These are phyloP conservation scores for Rhinichthys osculus DNA, from an alignment of 2,797 vertebrate genomes.

Conservation along the genomic window DNA sequence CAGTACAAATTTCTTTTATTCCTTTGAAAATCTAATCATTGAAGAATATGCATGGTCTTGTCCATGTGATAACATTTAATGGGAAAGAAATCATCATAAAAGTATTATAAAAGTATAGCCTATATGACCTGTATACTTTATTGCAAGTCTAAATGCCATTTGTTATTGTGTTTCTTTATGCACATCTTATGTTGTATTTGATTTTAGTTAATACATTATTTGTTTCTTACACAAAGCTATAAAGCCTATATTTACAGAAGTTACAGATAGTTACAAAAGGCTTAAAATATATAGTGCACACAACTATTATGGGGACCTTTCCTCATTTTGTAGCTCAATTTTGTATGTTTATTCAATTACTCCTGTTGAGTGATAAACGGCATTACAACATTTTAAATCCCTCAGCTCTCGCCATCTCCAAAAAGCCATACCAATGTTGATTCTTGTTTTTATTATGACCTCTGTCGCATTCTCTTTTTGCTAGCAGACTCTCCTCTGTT, in stretches of 20 bases:
- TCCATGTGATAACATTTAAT: neutral
- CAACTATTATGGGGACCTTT: neutral
- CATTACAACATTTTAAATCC: too few relatives aligned
- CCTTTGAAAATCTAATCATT: too few relatives aligned
- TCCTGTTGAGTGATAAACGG: too few relatives aligned
- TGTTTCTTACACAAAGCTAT: neutral
- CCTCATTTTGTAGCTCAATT: neutral
- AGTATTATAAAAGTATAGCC: neutral
- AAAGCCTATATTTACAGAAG: neutral
- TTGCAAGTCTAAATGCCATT: neutral
- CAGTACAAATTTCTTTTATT: neutral
- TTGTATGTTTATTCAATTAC: too few relatives aligned
- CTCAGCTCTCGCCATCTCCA: too few relatives aligned
- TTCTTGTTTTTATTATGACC: too few relatives aligned
- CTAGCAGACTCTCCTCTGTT: too few relatives aligned
- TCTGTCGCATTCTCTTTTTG: too few relatives aligned
- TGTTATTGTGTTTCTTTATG: neutral
- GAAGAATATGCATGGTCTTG: neutral
- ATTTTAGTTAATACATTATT: neutral
- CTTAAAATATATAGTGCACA: neutral
- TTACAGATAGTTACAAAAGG: neutral
- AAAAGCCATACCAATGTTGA: too few relatives aligned
- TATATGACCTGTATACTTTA: neutral
- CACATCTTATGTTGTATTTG: neutral
- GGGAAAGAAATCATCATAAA: neutral